Conservation (phyloP, 92 coral and sea anemone genomes). For the Galaxea fascicularis region DNA sequence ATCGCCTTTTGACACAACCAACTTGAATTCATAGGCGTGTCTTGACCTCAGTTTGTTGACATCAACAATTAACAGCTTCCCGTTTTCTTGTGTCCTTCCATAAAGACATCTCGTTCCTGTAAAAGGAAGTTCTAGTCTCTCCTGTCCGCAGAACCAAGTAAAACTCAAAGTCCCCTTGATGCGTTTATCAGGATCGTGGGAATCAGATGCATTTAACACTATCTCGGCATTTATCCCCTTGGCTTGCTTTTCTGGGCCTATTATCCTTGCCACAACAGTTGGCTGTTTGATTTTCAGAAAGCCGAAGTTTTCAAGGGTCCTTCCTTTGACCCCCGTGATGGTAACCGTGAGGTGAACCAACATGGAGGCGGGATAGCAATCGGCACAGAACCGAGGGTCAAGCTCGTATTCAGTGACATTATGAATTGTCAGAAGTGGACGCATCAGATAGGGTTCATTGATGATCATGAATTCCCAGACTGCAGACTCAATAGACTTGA, state of each 20-base stretch:
- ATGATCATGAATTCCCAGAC: constrained; percentile 13
- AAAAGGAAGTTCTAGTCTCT: background rate
- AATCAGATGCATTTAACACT: constrained; percentile 41
- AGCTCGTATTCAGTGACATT: background rate
- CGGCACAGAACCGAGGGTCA: constrained; percentile 23
- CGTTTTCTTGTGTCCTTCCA: background rate
- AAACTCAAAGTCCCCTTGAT: background rate
- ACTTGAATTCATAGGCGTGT: background rate
- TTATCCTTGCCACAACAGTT: constrained; percentile 31
- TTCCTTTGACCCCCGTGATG: background rate
- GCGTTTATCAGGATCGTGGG: constrained; percentile 28
- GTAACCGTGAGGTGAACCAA: background rate
- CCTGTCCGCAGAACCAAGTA: constrained; percentile 9
- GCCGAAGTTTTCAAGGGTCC: constrained; percentile 9
- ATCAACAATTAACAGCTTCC: background rate
- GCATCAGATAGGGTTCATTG: background rate
- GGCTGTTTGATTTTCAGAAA: constrained; percentile 22
- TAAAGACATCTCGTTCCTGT: constrained; percentile 4
- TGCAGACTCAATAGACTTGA: background rate
- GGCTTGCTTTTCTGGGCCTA: constrained; percentile 27
- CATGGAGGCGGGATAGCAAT: constrained; percentile 14
- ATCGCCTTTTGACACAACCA: constrained; percentile 12
- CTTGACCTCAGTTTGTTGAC: constrained; percentile 4
- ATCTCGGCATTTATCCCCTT: constrained; percentile 39
- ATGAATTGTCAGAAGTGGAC: background rate